A percentile compares a stretch with the other conserved stretches of the same genome.
Conservation (phyloP, 1,140 invertebrate species). For the Caenorhabditis briggsae region DNA sequence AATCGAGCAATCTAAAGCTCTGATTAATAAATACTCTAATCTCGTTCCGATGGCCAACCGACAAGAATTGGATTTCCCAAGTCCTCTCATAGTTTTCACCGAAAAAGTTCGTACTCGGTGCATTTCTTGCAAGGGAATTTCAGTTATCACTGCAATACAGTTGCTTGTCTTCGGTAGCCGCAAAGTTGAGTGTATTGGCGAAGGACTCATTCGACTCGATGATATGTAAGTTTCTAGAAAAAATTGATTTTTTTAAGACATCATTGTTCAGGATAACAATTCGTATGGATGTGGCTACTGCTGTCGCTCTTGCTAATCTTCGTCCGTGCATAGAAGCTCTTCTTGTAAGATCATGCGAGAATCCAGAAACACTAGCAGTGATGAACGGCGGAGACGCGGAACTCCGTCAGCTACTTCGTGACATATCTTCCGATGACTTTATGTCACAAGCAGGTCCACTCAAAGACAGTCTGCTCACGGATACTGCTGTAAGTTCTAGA, state of each 20-base stretch:
- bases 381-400: constrained; percentile 12
- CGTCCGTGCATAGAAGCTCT: constrained; percentile 89
- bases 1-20: constrained; percentile 91
- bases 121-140: constrained; percentile 96
- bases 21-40: constrained; percentile 96
- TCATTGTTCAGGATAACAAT: constrained; percentile 85
- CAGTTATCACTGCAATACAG: constrained; percentile 94
- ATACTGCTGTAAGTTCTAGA: not conserved
- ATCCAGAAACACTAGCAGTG: constrained; percentile 82
- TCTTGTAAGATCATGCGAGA: constrained; percentile 84
- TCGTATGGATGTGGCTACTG: constrained; percentile 85
- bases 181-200: constrained; percentile 84
- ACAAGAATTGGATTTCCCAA: constrained; percentile 85
- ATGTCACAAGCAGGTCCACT: constrained; percentile 37
- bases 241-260: not conserved
- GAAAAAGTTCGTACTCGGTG: constrained; percentile 95
- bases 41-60: constrained; percentile 86
- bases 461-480: constrained; percentile 25
- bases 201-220: constrained; percentile 84
- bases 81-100: constrained; percentile 96
- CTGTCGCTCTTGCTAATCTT: constrained; percentile 87
- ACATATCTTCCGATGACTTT: constrained; percentile 54
- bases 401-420: constrained; percentile 51
- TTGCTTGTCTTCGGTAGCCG: constrained; percentile 90
- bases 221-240: constrained; percentile 82